Evolutionary conservation across 2,888 invertebrate genomes (phyloP), one percentile per base, ranked within the genome.

Genomic region (Alitta virens): DNA sequence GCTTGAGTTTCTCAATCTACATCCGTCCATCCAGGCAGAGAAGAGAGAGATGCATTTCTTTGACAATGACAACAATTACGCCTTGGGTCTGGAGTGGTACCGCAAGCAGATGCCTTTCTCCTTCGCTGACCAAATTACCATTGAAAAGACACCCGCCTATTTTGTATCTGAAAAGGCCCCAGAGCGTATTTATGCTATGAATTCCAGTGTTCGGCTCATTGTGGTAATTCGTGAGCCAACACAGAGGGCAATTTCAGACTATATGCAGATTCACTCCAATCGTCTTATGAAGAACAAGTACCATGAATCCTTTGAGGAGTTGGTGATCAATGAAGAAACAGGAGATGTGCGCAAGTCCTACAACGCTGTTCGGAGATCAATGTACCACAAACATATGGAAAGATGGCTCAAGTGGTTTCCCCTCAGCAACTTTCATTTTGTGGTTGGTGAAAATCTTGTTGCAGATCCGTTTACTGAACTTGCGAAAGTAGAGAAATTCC

Each of bases 131-230:
- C 95, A 96, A 83, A 90, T 96, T 71, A 95, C 95, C 61, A 91
- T 96, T 73, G 98, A 98, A 83, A 98, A 99, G 84, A 96, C 94
- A 74, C 98, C 98, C 3, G 94, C 94, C 75, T 98, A 98, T 84
- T 98, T 98, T 84, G 93, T 96, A 52, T 94, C 94, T 61, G 91
- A 92, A 16, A 91, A 92, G 87, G 96, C 94, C 38, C 96, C 98
- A 14, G 92, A 93, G 83, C 86, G 98, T 68, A 93, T 99, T 59
- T 87, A 90, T 71, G 91, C 91, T 64, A 94, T 98, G 93, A 96
- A 98, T 85, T 88, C 91, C 9, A 90, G 91, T 78, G 90, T 95
- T 38, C 76, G 94, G 74, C 85, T 99, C 63, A 87, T 98, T 67
- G 86, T 98, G 72, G 94, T 98, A 76, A 92, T 99, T 24, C 87